These are phyloP conservation scores for Callorhinus ursinus DNA, from an alignment of 2,113 vertebrate species.

Conservation along the genomic window DNA sequence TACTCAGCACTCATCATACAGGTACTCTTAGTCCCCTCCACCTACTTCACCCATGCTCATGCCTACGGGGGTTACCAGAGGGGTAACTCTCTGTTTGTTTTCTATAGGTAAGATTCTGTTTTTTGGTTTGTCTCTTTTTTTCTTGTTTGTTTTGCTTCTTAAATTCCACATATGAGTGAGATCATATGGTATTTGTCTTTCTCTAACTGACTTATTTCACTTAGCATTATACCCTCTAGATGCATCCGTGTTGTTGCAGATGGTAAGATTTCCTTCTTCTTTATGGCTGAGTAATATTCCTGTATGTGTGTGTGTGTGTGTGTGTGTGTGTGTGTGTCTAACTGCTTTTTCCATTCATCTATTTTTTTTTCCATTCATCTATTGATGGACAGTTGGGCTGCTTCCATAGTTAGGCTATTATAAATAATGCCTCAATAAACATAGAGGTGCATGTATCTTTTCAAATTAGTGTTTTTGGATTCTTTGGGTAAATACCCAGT, in stretches of 20 bases:
- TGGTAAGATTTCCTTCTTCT: not conserved
- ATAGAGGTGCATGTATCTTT: not conserved
- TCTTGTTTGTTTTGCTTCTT: not conserved
- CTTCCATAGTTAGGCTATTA: not conserved
- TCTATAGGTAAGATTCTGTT: not conserved
- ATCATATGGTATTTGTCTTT: not conserved
- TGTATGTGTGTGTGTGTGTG: too few relatives aligned
- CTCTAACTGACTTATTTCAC: not conserved
- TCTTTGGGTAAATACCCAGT: not conserved
- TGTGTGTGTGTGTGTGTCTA: not conserved
- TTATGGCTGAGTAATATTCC: not conserved
- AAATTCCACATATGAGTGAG: not conserved
- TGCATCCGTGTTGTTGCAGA: not conserved
- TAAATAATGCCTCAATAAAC: not conserved
- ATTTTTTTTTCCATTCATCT: not conserved
- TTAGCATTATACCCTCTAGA: not conserved
- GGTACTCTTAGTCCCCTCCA: not conserved
- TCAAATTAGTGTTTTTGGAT: not conserved
- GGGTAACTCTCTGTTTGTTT: not conserved
- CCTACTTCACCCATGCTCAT: not conserved
- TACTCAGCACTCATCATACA: not conserved
- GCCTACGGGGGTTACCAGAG: not conserved
- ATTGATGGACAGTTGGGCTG: not conserved
- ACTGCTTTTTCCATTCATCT: not conserved
- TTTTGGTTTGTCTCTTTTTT: not conserved